Evolutionary conservation across 2,888 invertebrate species (phyloP), one percentile per base, ranked within the genome.

Genomic region (Hyppa rectilinea): DNA sequence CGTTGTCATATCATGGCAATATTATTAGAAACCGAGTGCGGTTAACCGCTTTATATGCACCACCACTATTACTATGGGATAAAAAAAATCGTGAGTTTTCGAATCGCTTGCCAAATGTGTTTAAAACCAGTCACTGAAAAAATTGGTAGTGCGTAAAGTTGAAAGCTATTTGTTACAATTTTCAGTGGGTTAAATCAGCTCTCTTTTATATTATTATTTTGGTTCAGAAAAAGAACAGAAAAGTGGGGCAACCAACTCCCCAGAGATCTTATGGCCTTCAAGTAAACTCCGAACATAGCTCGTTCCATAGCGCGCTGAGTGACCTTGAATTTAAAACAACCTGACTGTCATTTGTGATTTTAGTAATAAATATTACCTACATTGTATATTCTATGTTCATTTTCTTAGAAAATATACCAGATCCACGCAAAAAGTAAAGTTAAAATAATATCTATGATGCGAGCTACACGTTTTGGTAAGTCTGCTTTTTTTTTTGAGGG

Each of bases 291-390:
- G 4, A 49, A 7, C 14, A 40, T 14, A 23, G 4, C 20, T 62
- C n/a, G 34, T 34, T 40, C 5, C n/a, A 31, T n/a, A 14, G 23
- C 4, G n/a, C n/a, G n/a, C n/a, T n/a, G 2, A 7, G 20, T 4
- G 10, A 66, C 31, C 38, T 67, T 26, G 17, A 68, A 38, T 31
- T 23, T 68, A 20, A 47, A 12, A 29, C 7, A 38, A 17, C 29
- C 20, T 12, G 17, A n/a, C 26, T 53, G 14, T 17, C 53, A 45
- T 31, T 55, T 56, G 40, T 49, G 49, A 50, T 56, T 50, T 70
- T 68, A 52, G 17, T 52, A 52, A 43, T 34, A 40, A 12, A 2
- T 29, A 31, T 45, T 45, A 34, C 47, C 10, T 34, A 36, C 17
- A 53, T 36, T 67, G 40, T 43, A 12, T 43, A n/a, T 26, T 52